phyloP scores from a whole-genome alignment of 2,797 vertebrate species.

The Mionectes olivaceus region DNA sequence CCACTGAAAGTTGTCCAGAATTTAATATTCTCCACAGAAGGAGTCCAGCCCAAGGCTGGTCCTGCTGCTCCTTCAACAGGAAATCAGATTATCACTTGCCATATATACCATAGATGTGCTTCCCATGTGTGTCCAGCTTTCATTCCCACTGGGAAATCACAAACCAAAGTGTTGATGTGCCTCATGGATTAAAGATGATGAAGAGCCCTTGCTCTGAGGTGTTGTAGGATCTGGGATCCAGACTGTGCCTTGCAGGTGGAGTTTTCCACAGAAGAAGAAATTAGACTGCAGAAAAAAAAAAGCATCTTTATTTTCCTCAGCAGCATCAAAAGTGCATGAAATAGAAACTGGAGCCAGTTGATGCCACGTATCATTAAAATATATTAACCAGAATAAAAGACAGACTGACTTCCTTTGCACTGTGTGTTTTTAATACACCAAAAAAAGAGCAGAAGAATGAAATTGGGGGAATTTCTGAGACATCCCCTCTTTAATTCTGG shows the following conservation, averaged over 20 bases:
- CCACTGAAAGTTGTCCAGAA: neutral
- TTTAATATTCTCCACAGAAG: neutral
- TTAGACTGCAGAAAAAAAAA: neutral
- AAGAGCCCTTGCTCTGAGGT: neutral
- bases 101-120: neutral
- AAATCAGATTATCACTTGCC: neutral
- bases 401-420: neutral
- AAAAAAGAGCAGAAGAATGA: neutral
- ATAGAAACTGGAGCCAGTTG: neutral
- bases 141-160: neutral
- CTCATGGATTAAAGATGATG: neutral
- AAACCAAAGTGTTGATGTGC: neutral
- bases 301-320: neutral
- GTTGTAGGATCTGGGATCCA: neutral
- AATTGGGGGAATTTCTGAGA: neutral
- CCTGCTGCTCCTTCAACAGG: neutral
- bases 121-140: neutral
- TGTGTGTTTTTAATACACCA: neutral
- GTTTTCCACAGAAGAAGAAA: neutral
- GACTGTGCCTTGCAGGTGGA: neutral
- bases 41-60: neutral
- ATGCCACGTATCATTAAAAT: neutral
- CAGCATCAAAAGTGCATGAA: neutral
- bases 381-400: neutral
- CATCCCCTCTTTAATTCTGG: neutral